phyloP scores from a whole-genome alignment of 2,113 vertebrate species.

The Cygnus atratus region DNA sequence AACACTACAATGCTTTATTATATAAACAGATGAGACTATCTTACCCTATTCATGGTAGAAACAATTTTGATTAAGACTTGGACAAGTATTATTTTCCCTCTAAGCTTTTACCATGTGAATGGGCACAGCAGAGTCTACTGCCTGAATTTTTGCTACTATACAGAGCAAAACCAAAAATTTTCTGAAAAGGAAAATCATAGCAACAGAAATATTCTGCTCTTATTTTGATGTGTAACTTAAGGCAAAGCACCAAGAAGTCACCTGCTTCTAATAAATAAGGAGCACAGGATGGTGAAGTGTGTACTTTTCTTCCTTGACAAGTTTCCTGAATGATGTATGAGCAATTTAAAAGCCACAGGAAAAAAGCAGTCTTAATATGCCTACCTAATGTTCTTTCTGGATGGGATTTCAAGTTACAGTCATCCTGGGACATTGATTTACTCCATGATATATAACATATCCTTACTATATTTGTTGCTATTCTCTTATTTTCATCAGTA shows the following conservation, averaged over 20 bases:
- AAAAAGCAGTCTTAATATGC: not conserved
- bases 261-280: not conserved
- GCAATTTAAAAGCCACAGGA: not conserved
- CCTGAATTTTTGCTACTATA: not conserved
- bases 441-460: not conserved
- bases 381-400: not conserved
- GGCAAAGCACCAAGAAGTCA: not conserved
- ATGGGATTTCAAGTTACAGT: not conserved
- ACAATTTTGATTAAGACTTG: not conserved
- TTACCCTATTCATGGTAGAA: not conserved
- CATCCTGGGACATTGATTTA: not conserved
- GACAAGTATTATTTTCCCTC: not conserved
- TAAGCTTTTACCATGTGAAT: not conserved
- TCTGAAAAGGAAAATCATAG: not conserved
- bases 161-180: not conserved
- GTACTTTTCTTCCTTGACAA: not conserved
- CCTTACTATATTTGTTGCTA: not conserved
- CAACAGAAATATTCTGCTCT: not conserved
- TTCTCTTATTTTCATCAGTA: not conserved
- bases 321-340: not conserved
- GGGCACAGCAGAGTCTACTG: not conserved
- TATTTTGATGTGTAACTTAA: not conserved
- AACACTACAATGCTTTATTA: not conserved
- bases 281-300: accelerated
- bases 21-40: not conserved